Evolutionary conservation across 2,113 vertebrate genomes (phyloP), one percentile per base, ranked within the genome.

Genomic region (human): DNA sequence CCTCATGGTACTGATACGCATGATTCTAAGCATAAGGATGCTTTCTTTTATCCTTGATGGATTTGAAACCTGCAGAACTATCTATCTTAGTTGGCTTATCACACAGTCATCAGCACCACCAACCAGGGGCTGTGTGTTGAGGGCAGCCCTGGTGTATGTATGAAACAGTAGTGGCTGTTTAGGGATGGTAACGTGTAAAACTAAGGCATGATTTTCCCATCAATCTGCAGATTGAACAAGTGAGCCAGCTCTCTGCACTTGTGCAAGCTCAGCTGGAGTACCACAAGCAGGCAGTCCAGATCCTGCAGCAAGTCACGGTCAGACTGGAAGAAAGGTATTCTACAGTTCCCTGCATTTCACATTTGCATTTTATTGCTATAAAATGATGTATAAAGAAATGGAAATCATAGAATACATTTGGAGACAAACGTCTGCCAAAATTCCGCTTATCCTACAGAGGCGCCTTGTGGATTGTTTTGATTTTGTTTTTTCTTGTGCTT

Each of bases 261-360:
- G 99, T 99, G 82, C 99, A 99, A 88, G 99, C 99, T 89, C 99
- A 99, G 98, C 98, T 99, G 99, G 99, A 99, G 95, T 99, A 99
- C 98, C 99, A 99, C 98, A 99, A 99, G 97, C 99, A 99, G 92
- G 99, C 99, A 2, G 97, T 99, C 2, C 99, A 99, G 98, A 99
- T 99, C 97, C 99, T 99, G 93, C 99, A 99, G 97, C 99, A 99
- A 98, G 99, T 99, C 97, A 99, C 99, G 73, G 99, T 99, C 97
- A 99, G 99, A 97, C 99, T 99, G 79, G 99, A 99, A 72, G 99
- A 99, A 50, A 99, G 99, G 99, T 99, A 97, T 98, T 94, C 23
- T 30, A 57, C 27, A 22, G 35, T 86, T 93, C 30, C 43, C 82
- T 0, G 57, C n/a, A 43, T 52, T 55, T 79, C 48, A 52, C 27